These are phyloP conservation scores for Cladorhizidae sp. DNA, from an alignment of 37 sponge, comb jelly and placozoan species.

Conservation along the genomic window DNA sequence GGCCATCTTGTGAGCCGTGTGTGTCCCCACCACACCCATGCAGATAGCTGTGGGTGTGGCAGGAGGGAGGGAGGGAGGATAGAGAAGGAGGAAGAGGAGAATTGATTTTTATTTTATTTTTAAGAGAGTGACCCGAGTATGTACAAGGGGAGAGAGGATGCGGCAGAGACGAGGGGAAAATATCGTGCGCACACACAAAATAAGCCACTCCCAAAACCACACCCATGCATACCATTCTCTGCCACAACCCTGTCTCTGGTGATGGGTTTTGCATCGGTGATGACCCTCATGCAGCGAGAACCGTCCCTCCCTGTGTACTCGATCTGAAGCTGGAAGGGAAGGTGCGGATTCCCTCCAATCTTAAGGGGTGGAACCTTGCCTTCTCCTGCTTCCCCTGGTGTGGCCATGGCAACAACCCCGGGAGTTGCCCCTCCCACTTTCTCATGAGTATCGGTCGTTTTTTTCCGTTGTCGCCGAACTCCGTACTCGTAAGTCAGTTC, in stretches of 20 bases:
- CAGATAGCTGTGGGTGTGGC: constrained; percentile 34
- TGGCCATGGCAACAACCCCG: neutral
- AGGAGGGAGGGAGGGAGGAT: neutral
- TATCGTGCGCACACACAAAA: neutral
- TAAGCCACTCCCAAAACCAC: neutral
- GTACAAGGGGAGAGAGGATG: neutral
- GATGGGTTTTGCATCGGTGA: constrained; percentile 78
- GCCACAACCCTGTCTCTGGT: constrained; percentile 78
- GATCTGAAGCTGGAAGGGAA: constrained; percentile 90
- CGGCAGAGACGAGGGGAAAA: neutral
- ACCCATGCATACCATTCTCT: constrained; percentile 56
- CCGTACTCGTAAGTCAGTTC: constrained; percentile 91
- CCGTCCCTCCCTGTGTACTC: constrained; percentile 79
- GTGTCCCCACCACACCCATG: constrained; percentile 70
- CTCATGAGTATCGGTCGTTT: neutral
- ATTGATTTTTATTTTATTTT: neutral
- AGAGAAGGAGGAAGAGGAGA: neutral
- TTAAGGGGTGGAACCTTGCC: constrained; percentile 35
- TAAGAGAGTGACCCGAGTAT: neutral
- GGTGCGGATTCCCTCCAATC: constrained; percentile 67
- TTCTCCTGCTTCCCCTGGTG: neutral
- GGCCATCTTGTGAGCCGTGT: constrained; percentile 74
- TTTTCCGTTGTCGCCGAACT: constrained; percentile 23
- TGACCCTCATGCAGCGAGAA: constrained; percentile 64
- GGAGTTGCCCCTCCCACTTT: constrained; percentile 17